phyloP scores from a whole-genome alignment of 2,113 vertebrate species.

The Crocuta crocuta region DNA sequence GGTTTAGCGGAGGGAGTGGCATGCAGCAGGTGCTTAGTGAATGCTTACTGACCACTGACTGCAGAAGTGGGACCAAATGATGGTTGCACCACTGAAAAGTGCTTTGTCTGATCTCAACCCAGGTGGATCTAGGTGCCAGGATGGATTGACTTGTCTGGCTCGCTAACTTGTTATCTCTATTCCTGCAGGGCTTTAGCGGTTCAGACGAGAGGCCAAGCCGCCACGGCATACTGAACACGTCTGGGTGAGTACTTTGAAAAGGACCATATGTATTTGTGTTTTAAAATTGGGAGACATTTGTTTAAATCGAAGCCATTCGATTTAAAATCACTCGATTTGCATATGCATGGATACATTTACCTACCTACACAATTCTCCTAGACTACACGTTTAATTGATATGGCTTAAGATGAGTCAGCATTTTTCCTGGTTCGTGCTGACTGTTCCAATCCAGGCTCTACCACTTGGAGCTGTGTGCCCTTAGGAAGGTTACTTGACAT shows the following conservation, averaged over 20 bases:
- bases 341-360: rapidly evolving
- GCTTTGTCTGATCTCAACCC: neutral
- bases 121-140: neutral
- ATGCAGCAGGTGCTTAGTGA: neutral
- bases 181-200: neutral
- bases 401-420: neutral
- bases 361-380: rapidly evolving
- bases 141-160: rapidly evolving
- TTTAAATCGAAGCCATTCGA: neutral
- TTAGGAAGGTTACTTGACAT: neutral
- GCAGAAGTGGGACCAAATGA: neutral
- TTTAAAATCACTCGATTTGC: neutral
- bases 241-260: neutral
- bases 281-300: rapidly evolving
- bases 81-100: neutral
- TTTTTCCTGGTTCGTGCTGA: neutral
- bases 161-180: neutral
- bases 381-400: rapidly evolving
- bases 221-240: rapidly evolving
- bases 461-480: neutral
- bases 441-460: neutral
- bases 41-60: neutral
- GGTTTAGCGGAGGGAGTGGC: neutral
- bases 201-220: too few species aligned
- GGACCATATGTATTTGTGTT: rapidly evolving